Conservation (phyloP, 2,888 invertebrate genomes). For the Melanargia galathea region DNA sequence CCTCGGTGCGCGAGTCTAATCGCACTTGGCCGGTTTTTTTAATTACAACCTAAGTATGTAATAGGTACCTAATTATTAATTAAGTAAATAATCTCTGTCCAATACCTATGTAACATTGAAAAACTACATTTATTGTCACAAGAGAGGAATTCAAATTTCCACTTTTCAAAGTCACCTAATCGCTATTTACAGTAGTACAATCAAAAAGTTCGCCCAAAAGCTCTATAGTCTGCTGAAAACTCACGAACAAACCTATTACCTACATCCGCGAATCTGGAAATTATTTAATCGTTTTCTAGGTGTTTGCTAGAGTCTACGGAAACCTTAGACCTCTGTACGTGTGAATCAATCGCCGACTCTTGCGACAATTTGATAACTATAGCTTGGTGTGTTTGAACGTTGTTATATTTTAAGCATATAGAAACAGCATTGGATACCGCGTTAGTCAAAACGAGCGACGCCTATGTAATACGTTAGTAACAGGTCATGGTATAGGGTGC, state of each 20-base stretch:
- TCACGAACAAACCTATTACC: slow-evolving; percentile 63
- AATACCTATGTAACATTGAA: no score
- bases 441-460: slow-evolving; percentile 41
- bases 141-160: slow-evolving; percentile 1
- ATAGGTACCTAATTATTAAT: no score
- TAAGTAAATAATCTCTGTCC: no score
- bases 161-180: slow-evolving; percentile 52
- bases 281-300: slow-evolving; percentile 76
- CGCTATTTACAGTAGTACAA: slow-evolving; percentile 64
- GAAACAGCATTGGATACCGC: slow-evolving; percentile 48
- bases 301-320: slow-evolving; percentile 69
- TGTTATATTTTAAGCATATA: slow-evolving; percentile 11
- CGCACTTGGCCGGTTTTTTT: no score
- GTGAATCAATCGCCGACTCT: slow-evolving; percentile 6
- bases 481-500: slow-evolving; percentile 67
- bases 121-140: background rate
- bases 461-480: slow-evolving; percentile 47
- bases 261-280: slow-evolving; percentile 69
- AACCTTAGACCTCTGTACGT: slow-evolving; percentile 53
- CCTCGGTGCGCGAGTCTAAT: no score
- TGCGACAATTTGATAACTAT: background rate
- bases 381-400: background rate
- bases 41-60: no score
- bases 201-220: slow-evolving; percentile 61
- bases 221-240: slow-evolving; percentile 68